phyloP scores from a whole-genome alignment of 2,113 vertebrate genomes.

The Pteruthius melanotis region DNA sequence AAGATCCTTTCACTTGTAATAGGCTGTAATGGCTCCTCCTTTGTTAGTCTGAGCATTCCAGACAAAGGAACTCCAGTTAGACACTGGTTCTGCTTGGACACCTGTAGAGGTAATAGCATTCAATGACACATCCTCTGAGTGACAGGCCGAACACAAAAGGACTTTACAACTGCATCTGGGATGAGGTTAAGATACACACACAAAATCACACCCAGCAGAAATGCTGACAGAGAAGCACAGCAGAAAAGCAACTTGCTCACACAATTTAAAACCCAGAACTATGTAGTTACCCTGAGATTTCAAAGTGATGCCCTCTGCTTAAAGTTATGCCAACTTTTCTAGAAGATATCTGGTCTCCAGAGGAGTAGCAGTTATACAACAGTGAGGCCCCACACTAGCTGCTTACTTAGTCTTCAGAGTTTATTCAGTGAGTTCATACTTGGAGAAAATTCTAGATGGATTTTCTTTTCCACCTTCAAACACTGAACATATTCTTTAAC shows the following conservation, averaged over 20 bases:
- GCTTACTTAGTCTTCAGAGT: background rate
- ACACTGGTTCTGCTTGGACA: background rate
- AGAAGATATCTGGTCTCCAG: no score
- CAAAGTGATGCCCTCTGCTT: background rate
- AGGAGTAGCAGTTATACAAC: background rate
- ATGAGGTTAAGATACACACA: background rate
- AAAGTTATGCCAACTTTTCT: background rate
- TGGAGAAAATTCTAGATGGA: background rate
- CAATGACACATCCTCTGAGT: background rate
- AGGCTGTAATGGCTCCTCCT: slow-evolving; percentile 5
- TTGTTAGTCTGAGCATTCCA: background rate
- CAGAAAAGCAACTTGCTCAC: background rate
- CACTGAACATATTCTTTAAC: background rate
- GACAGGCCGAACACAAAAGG: slow-evolving; percentile 7
- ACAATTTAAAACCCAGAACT: background rate
- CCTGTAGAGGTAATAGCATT: slow-evolving; percentile 6
- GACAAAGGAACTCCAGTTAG: slow-evolving; percentile 1
- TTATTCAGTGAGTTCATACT: background rate
- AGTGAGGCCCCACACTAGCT: no score
- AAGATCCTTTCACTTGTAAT: background rate
- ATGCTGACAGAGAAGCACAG: background rate
- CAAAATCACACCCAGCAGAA: background rate
- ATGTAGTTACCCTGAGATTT: background rate
- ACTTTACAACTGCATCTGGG: background rate
- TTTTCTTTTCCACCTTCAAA: background rate